A percentile compares a stretch with the other conserved stretches of the same genome.
These are phyloP conservation scores for Cremastinae sp. DNA, from an alignment of 2,888 invertebrate genomes.

Conservation along the genomic window DNA sequence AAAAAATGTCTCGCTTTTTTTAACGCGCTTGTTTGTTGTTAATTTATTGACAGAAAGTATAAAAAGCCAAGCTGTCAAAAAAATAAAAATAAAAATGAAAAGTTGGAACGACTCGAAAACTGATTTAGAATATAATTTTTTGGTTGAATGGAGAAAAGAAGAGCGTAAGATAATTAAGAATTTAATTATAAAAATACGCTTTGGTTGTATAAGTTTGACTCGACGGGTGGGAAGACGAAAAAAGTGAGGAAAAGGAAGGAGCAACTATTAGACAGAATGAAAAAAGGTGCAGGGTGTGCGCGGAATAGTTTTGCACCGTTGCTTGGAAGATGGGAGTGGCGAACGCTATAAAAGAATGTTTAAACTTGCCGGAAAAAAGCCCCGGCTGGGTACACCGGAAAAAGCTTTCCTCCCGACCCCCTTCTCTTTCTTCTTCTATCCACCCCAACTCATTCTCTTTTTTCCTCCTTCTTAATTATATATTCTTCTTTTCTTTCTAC, in stretches of 20 bases:
- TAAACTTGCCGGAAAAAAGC: conserved; percentile 6
- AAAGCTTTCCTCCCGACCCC: background rate
- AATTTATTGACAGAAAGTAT: no score
- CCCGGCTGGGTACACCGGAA: background rate
- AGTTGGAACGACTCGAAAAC: no score
- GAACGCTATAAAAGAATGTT: background rate
- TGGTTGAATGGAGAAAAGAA: conserved; percentile 31
- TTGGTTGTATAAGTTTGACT: conserved; percentile 56
- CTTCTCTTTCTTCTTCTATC: background rate
- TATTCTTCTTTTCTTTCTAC: conserved; percentile 14
- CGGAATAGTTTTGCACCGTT: conserved; percentile 17
- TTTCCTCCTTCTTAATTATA: conserved; percentile 11
- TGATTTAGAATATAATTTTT: no score
- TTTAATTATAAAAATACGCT: conserved; percentile 71
- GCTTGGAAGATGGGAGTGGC: background rate
- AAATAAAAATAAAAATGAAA: no score
- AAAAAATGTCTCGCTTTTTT: no score
- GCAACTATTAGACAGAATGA: conserved; percentile 1
- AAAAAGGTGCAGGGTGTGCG: conserved; percentile 8
- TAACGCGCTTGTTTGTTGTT: no score
- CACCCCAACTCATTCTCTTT: background rate
- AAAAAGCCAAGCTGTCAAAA: no score
- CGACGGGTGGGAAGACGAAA: conserved; percentile 1
- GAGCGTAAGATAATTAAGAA: conserved; percentile 69
- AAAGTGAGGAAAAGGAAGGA: background rate